Evolutionary conservation across 2,888 invertebrate genomes (phyloP), one percentile per base, ranked within the genome.

Genomic region (Atethmia centrago): DNA sequence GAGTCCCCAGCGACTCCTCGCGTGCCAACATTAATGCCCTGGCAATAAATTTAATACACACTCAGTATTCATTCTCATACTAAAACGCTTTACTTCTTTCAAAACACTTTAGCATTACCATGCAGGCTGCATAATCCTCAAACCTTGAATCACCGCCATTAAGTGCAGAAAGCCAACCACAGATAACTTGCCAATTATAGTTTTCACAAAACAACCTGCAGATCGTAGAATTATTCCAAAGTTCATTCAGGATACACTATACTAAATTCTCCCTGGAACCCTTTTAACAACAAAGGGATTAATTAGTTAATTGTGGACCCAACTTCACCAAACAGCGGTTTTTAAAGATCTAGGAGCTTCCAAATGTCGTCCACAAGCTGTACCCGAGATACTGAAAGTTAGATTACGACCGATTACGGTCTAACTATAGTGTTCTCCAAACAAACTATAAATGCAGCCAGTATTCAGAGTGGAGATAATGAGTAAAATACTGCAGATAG

Each of bases 301-400:
- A 36, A 4, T 31, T 63, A 14, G 61, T 79, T 79, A 61, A n/a
- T 21, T n/a, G 5, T 42, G 36, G 28, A 68, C n/a, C 28, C 55
- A 61, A 61, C 49, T 72, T 64, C 45, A 53, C 71, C 63, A 58
- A 63, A 53, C 45, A 79, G 31, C 3, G n/a, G 42, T 49, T 47
- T 45, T 56, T 40, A 21, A 77, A 66, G 36, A 21, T 16, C 14
- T 36, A 19, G 14, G 14, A 16, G 21, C 14, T 55, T 31, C 16
- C 14, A 74, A 65, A 80, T 68, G 59, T 62, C 31, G 19, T 16
- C 45, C 47, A 42, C 42, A 67, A 70, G 25, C 31, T 4, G n/a
- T 14, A 2, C 47, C 14, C 19, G 45, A 68, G 76, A 68, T 40
- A n/a, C 3, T 4, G 10, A 40, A 55, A 40, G 28, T 47, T 5